phyloP scores from a whole-genome alignment of 2,797 vertebrate genomes.

The Melanotaenia trifasciata region DNA sequence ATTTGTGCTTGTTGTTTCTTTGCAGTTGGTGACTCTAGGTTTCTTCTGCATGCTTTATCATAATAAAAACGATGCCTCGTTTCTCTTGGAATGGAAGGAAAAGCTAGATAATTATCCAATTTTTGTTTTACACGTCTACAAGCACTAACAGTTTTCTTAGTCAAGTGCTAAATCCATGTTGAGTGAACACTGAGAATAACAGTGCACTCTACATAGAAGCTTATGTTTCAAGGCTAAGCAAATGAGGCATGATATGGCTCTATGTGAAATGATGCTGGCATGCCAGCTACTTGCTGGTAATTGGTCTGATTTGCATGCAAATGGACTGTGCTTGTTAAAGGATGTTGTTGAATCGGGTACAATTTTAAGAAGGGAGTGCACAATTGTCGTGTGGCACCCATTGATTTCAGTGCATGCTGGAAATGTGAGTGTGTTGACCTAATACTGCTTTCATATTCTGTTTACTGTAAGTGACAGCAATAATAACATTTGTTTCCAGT shows the following conservation, averaged over 20 bases:
- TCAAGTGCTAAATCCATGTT: conserved; percentile 54
- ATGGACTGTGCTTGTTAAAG: conserved; percentile 68
- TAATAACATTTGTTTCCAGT: conserved; percentile 26
- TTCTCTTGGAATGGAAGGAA: conserved; percentile 34
- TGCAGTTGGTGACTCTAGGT: neutral
- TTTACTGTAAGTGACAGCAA: conserved; percentile 20
- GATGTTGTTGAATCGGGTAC: conserved; percentile 58
- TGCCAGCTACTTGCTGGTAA: conserved; percentile 70
- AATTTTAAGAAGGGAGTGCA: conserved; percentile 42
- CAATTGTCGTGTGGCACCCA: conserved; percentile 10
- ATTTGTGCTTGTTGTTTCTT: conserved; percentile 7
- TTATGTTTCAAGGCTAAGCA: conserved; percentile 70
- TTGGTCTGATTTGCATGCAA: conserved; percentile 77
- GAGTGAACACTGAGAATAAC: conserved; percentile 53
- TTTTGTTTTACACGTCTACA: conserved; percentile 46
- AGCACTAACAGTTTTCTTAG: conserved; percentile 47
- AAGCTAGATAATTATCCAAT: conserved; percentile 47
- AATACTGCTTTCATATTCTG: neutral
- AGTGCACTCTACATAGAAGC: conserved; percentile 45
- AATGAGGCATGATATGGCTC: conserved; percentile 72
- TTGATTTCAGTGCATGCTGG: conserved; percentile 21
- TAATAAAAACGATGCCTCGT: conserved; percentile 29
- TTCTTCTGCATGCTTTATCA: conserved; percentile 26
- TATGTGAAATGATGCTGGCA: conserved; percentile 68
- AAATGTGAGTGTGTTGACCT: conserved; percentile 28